Base-by-base conservation (phyloP, 2,888 invertebrate species). In the Acleris sparsana region DNA sequence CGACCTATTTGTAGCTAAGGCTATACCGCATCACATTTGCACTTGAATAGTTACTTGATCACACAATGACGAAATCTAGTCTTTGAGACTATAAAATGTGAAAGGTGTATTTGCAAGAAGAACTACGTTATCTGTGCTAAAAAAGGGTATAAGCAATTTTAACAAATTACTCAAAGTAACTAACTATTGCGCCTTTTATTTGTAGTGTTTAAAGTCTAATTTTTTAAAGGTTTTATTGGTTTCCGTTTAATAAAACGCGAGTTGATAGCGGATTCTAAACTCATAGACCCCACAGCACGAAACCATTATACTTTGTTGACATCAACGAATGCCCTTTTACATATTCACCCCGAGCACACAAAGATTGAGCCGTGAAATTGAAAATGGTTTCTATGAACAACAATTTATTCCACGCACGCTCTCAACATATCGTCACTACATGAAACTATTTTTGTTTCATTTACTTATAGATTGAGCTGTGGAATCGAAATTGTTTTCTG, bases 361-460 rank as follows among this genome's bases (percentile, higher is more conserved):
- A 89, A 90, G 90, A 92, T 91, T 92, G 91, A 91, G 89, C 88
- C 87, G 87, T 92, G 87, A 90, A 92, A 92, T 91, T 91, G 91
- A 90, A 92, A 91, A 90, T 90, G 87, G 87, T 89, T 90, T 86
- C 89, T 86, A 89, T 90, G 87, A 87, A 87, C 89, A 88, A 89
- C 88, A 91, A 87, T 87, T 80, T 91, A 92, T 92, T 90, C 89
- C 70, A 75, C 79, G 75, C 90, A 89, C 89, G 90, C 86, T 77
- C 79, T 72, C 79, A 70, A 80, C 83, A 82, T 87, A 88, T 85
- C 85, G 86, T 85, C 84, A 86, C 86, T 82, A 85, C 83, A 84
- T 73, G 76, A 69, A 71, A 75, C 73, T 75, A 74, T 75, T 77
- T 75, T 77, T 80, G 79, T 79, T 78, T 76, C 75, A 73, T 71